Base-by-base conservation (phyloP, 2,888 invertebrate genomes). In the Tiphia femorata region DNA sequence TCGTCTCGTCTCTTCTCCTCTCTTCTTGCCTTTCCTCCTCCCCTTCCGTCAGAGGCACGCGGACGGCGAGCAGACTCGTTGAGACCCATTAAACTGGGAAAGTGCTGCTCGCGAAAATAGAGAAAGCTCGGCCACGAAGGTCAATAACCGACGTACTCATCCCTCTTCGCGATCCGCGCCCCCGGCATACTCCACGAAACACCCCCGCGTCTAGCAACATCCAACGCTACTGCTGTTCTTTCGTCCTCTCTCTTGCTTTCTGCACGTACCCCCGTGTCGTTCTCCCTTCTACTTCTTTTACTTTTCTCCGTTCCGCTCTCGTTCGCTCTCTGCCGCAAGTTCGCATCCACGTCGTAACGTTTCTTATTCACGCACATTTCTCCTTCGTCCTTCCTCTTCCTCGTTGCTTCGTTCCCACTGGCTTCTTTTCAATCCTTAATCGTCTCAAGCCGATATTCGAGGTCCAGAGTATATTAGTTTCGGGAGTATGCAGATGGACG, bases 1-100 rank as follows among this genome's bases (percentile, higher is more conserved):
- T n/a, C n/a, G n/a, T n/a, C n/a, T n/a, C n/a, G n/a, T n/a, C n/a
- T n/a, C n/a, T n/a, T n/a, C n/a, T n/a, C n/a, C n/a, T n/a, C n/a
- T n/a, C n/a, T n/a, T 25, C 25, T 4, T 25, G 8, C 25, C 6
- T 25, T 25, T 25, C 25, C 25, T 25, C 8, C 25, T 25, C 8
- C 25, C 25, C 5, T 25, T 25, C n/a, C n/a, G 30, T n/a, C 27
- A 12, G 20, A 10, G 29, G 8, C 33, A n/a, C 33, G 12, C 33
- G 25, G 33, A 33, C 38, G 53, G 50, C 12, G 44, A n/a, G 47
- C 60, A 48, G 51, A 49, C 63, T 60, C 50, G 56, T 53, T 43
- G 61, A 58, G 61, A 56, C 40, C 58, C 58, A 64, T 58, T 64
- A 62, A 62, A 51, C 49, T 37, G 43, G 43, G 42, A 58, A 51